Base-by-base conservation (phyloP, 2,888 invertebrate species). In the Zele albiditarsus region DNA sequence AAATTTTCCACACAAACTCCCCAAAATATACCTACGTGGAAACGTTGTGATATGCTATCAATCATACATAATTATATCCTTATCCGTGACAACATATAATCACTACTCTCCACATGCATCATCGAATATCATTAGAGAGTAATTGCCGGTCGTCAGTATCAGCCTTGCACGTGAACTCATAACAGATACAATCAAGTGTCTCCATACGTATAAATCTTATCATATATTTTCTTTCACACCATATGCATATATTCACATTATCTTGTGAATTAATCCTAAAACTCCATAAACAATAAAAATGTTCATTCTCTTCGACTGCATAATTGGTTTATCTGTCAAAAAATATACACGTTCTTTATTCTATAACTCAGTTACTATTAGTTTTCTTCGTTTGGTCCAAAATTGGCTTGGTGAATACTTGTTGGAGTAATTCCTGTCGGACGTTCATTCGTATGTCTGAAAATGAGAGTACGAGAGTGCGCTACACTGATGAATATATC, bases 111-210 rank as follows among this genome's bases (percentile, higher is more conserved):
- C 69, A 66, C 71, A 72, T 75, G 60, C 77, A 76, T 73, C 78
- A 78, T 77, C 76, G 76, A 65, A 77, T 74, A 73, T 78, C 75
- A 79, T 81, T 79, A 77, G 76, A 58, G 60, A 67, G 75, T 80
- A 83, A 82, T 81, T 78, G 74, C 77, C 75, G 73, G 80, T 80
- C 78, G 82, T 83, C 80, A 82, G 62, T 71, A 75, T 60, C 75
- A 62, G 68, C 74, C 67, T 78, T 65, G 74, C 71, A 77, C 76
- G 77, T 75, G 78, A 79, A 80, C 78, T 57, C 66, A 67, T 49
- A 31, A 66, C 71, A 49, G 12, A 31, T 16, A n/a, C 25, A 74
- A 57, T 74, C 57, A 63, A 74, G 69, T 74, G 62, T 74, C 31
- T 62, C 14, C 31, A 42, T 68, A 27, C 12, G 20, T 42, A 16